Base-by-base conservation (phyloP, 2,888 invertebrate species). In the Orthosia cruda region DNA sequence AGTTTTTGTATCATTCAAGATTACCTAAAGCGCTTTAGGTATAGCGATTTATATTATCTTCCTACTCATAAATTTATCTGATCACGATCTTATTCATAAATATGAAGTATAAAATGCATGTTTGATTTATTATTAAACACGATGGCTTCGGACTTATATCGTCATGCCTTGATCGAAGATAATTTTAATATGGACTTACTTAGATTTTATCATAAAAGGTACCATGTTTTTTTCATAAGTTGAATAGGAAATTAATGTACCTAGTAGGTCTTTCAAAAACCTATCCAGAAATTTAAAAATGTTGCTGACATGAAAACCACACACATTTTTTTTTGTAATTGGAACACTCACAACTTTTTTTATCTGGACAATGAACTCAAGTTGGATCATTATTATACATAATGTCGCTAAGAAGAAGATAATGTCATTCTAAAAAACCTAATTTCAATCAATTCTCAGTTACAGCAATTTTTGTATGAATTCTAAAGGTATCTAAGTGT, bases 11-110 rank as follows among this genome's bases (percentile, higher is more conserved):
- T 23, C 7, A 23, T 12, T 26, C 9, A 77, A 49, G n/a, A 26
- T 54, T 40, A 26, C 15, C 20, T 59, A 23, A 49, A 61, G 20
- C 2, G 54, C n/a, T 49, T 69, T 40, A 45, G 15, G 15, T 54
- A 26, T 12, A 11, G 4, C 16, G 16, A n/a, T 49, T 23, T 13
- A 18, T 32, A 55, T 20, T 32, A 55, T 20, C 7, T 52, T 52
- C 18, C 20, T 52, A 52, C 45, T 50, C 13, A 26, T 45, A 49
- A 4, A 49, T 49, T 18, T 50, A 55, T 52, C 62, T 47, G 32
- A 23, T n/a, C 80, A 47, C n/a, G 20, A 78, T 76, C 55, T 26
- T 52, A 66, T 40, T n/a, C 15, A 66, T 81, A 57, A 76, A 66
- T 57, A 63, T 63, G 62, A 62, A 58, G n/a, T 63, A 58, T 58